Evolutionary conservation across 92 coral and sea anemone species (phyloP).

Genomic region (Isaurus tuberculatus): DNA sequence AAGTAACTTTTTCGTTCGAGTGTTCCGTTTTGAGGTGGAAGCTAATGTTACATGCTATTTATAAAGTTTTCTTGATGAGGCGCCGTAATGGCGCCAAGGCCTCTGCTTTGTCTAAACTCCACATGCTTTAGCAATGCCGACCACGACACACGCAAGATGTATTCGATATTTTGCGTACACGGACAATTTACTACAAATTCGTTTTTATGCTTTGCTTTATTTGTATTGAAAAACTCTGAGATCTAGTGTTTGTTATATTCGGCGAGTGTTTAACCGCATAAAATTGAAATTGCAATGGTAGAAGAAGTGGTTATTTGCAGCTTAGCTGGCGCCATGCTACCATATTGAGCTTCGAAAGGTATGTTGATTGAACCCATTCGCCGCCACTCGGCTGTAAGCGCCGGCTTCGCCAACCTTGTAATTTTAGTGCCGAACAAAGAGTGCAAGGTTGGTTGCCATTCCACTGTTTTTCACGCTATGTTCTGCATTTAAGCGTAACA

Average conservation of each 20-base stretch:
- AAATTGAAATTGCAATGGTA: slow-evolving; percentile 11
- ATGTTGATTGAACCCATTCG: slow-evolving; percentile 80
- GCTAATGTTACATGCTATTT: slow-evolving; percentile 94
- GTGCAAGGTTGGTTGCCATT: slow-evolving; percentile 24
- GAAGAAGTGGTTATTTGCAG: slow-evolving; percentile 30
- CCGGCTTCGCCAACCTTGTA: slow-evolving; percentile 39
- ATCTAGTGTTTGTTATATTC: background rate
- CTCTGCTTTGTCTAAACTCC: slow-evolving; percentile 95
- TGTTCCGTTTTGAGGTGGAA: slow-evolving; percentile 79
- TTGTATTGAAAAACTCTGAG: background rate
- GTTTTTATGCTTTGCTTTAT: slow-evolving; percentile 45
- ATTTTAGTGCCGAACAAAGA: slow-evolving; percentile 53
- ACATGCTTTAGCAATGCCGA: slow-evolving; percentile 95
- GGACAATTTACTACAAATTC: slow-evolving; percentile 42
- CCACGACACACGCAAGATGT: slow-evolving; percentile 96
- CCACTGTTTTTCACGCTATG: slow-evolving; percentile 40
- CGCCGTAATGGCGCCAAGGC: slow-evolving; percentile 96
- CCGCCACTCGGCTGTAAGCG: slow-evolving; percentile 51
- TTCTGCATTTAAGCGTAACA: slow-evolving; percentile 53
- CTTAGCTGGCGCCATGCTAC: slow-evolving; percentile 81
- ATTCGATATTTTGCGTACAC: slow-evolving; percentile 65
- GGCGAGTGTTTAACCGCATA: background rate
- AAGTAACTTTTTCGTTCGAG: slow-evolving; percentile 81
- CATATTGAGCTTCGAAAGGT: slow-evolving; percentile 76
- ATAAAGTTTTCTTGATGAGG: slow-evolving; percentile 87